These are phyloP conservation scores for Geotrupes spiniger DNA, from an alignment of 2,888 invertebrate genomes.

Conservation along the genomic window DNA sequence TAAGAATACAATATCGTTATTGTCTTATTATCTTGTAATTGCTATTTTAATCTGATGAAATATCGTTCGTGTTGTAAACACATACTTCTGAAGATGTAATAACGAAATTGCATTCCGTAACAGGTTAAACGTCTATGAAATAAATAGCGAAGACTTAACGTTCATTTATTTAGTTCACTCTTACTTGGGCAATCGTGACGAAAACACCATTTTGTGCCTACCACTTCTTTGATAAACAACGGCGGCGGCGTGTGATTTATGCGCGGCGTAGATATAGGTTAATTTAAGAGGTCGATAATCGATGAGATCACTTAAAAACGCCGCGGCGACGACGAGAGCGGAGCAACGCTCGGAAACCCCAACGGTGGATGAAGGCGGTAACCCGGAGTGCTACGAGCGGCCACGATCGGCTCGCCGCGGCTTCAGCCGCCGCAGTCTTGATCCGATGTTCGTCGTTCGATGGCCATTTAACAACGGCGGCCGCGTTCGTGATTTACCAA, in stretches of 20 bases:
- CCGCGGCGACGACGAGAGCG: slow-evolving; percentile 9
- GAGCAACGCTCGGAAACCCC: slow-evolving; percentile 12
- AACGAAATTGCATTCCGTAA: no score
- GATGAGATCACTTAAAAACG: slow-evolving; percentile 6
- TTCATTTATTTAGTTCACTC: no score
- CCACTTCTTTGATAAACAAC: no score
- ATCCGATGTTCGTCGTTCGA: slow-evolving; percentile 8
- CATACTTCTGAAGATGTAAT: no score
- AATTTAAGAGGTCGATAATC: slow-evolving; percentile 11
- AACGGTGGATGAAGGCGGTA: slow-evolving; percentile 13
- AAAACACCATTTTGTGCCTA: no score
- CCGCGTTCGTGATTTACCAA: slow-evolving; percentile 11
- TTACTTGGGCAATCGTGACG: no score
- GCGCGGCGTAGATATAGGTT: slow-evolving; percentile 5
- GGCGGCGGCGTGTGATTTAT: background rate
- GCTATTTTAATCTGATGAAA: no score
- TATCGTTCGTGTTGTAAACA: no score
- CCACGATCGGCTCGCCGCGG: slow-evolving; percentile 6
- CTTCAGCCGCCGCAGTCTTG: slow-evolving; percentile 10
- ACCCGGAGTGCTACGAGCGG: slow-evolving; percentile 10
- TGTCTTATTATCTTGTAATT: no score
- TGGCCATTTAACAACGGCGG: slow-evolving; percentile 11
- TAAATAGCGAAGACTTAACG: no score
- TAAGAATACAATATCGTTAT: no score
- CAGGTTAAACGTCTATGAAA: no score